A percentile compares a stretch with the other conserved stretches of the same genome.
These are phyloP conservation scores for Peromyscus eremicus DNA, from an alignment of 2,797 vertebrate genomes.

Conservation along the genomic window DNA sequence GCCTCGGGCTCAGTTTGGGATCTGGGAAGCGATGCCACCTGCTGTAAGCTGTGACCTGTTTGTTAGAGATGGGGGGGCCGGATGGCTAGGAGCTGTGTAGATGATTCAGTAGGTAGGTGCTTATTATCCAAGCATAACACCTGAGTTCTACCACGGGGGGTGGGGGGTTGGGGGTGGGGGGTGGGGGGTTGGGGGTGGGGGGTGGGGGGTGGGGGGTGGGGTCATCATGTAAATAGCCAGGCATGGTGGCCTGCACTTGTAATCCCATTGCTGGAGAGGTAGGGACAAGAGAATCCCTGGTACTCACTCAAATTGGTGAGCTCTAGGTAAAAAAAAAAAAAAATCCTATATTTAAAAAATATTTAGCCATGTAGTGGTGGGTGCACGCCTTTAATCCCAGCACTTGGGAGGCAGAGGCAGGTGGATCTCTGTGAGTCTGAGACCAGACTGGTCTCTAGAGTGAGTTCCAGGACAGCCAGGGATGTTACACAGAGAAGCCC, in stretches of 20 bases:
- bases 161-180: too few relatives aligned
- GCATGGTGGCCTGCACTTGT: background rate
- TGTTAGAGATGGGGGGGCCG: constrained; percentile 1
- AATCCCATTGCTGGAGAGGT: background rate
- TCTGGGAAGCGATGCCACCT: background rate
- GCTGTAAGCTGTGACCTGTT: background rate
- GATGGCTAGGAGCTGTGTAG: background rate
- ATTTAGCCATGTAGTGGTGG: background rate
- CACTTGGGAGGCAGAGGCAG: background rate
- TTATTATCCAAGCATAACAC: background rate
- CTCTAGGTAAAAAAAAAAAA: too few relatives aligned
- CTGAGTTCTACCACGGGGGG: background rate
- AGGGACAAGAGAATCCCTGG: background rate
- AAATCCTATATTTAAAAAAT: background rate
- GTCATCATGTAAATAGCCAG: background rate
- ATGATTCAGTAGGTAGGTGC: background rate
- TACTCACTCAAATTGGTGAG: background rate
- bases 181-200: too few relatives aligned
- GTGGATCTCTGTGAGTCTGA: background rate
- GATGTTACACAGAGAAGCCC: background rate
- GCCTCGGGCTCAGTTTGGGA: background rate
- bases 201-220: too few relatives aligned
- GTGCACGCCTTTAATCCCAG: background rate
- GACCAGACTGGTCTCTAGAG: background rate
- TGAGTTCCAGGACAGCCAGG: background rate